phyloP scores from a whole-genome alignment of 2,888 invertebrate species.

The Spodoptera exigua region DNA sequence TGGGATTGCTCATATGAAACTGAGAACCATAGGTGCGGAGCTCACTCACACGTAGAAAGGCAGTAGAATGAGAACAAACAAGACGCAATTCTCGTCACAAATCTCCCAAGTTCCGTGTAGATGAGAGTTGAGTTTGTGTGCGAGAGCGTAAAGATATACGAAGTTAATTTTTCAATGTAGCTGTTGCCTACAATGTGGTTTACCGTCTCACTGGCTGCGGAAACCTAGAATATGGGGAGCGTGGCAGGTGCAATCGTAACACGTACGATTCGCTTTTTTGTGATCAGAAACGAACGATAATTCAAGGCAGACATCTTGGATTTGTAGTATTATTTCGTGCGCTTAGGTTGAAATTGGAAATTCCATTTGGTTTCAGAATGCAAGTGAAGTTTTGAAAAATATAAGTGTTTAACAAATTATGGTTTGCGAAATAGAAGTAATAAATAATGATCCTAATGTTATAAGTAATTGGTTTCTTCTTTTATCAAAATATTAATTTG shows the following conservation, averaged over 20 bases:
- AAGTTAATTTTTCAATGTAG: background rate
- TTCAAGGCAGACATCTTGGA: conserved; percentile 40
- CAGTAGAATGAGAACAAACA: background rate
- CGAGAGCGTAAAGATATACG: background rate
- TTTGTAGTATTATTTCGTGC: conserved; percentile 32
- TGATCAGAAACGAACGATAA: conserved; percentile 28
- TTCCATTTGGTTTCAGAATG: conserved; percentile 21
- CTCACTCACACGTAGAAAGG: conserved; percentile 1
- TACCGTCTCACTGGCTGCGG: conserved; percentile 27
- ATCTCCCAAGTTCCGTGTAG: background rate
- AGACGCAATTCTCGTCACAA: background rate
- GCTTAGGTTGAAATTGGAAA: conserved; percentile 24
- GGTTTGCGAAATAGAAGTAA: background rate
- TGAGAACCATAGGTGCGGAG: background rate
- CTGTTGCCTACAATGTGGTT: conserved; percentile 31
- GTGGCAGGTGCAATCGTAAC: conserved; percentile 42
- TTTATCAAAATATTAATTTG: too few species aligned
- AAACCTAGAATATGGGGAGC: conserved; percentile 35
- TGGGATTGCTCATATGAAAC: background rate
- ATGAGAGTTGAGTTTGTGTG: background rate
- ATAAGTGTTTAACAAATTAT: background rate
- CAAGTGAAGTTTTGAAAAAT: conserved; percentile 8
- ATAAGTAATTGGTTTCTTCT: too few species aligned
- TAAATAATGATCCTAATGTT: background rate
- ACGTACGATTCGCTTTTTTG: conserved; percentile 31